Conservation (phyloP, 2,113 vertebrate species). For the Globicephala melas region DNA sequence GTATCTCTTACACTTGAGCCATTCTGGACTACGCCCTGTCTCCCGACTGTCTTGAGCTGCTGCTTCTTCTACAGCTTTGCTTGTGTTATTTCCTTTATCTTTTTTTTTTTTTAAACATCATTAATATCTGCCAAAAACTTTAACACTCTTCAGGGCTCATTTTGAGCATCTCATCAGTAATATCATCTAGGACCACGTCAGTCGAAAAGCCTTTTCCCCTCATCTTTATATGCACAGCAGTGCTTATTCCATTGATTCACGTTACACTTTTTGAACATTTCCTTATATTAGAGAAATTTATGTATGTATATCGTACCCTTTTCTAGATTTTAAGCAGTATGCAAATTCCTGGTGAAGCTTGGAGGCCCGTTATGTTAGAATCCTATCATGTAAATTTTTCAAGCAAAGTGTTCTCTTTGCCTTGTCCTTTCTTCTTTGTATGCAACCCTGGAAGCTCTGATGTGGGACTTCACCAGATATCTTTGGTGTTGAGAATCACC, state of each 20-base stretch:
- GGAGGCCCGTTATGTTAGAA: neutral
- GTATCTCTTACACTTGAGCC: neutral
- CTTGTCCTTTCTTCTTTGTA: neutral
- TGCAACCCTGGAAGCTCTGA: neutral
- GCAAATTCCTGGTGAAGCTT: neutral
- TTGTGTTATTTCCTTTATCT: neutral
- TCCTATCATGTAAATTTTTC: neutral
- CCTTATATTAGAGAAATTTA: neutral
- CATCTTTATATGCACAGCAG: accelerated
- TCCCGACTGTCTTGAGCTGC: neutral
- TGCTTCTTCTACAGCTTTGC: neutral
- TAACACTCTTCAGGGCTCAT: neutral
- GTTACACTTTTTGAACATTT: neutral
- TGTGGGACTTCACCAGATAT: neutral
- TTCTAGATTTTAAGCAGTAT: neutral
- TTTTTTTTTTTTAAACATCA: neutral
- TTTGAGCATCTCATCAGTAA: neutral
- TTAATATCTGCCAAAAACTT: neutral
- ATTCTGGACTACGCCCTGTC: neutral
- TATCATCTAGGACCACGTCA: neutral
- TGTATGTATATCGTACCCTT: accelerated
- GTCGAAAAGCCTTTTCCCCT: neutral
- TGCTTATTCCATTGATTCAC: neutral
- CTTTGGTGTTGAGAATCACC: neutral
- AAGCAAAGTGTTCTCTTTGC: neutral